Evolutionary conservation across 2,113 vertebrate species (phyloP).

Genomic region (Heteronetta atricapilla): DNA sequence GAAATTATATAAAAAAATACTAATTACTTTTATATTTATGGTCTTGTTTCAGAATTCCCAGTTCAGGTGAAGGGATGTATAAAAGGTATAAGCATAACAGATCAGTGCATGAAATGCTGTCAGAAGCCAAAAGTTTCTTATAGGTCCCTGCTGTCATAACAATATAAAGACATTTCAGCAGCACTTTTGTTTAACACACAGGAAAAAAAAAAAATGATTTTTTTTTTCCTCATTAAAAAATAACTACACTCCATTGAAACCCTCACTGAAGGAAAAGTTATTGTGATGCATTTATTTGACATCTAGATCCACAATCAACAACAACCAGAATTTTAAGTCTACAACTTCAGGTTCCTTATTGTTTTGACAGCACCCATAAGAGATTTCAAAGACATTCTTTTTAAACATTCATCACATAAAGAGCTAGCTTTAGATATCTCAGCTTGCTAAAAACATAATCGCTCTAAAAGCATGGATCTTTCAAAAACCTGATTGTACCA

Average conservation of each 20-base stretch:
- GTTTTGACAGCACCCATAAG: not conserved
- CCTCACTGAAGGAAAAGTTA: not conserved
- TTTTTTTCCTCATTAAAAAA: not conserved
- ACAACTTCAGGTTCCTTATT: not conserved
- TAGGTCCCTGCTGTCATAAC: fast-evolving
- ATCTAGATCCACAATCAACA: not conserved
- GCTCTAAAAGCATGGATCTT: not conserved
- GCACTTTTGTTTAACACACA: not conserved
- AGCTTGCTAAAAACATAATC: not conserved
- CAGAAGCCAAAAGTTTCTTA: not conserved
- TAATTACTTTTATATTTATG: not conserved
- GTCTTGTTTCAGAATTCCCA: not conserved
- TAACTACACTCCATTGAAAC: not conserved
- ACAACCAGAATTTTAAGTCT: not conserved
- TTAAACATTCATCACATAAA: not conserved
- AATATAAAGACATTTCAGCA: not conserved
- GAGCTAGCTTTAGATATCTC: not conserved
- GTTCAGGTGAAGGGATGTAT: not conserved
- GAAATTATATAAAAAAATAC: not conserved
- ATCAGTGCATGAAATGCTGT: not conserved
- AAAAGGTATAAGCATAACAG: not conserved
- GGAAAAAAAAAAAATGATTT: too few relatives aligned
- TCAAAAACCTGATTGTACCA: not conserved
- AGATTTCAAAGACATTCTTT: not conserved
- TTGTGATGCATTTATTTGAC: not conserved